Evolutionary conservation across 1,140 invertebrate species (phyloP).

Genomic region (Stegodyphus mimosarum): DNA sequence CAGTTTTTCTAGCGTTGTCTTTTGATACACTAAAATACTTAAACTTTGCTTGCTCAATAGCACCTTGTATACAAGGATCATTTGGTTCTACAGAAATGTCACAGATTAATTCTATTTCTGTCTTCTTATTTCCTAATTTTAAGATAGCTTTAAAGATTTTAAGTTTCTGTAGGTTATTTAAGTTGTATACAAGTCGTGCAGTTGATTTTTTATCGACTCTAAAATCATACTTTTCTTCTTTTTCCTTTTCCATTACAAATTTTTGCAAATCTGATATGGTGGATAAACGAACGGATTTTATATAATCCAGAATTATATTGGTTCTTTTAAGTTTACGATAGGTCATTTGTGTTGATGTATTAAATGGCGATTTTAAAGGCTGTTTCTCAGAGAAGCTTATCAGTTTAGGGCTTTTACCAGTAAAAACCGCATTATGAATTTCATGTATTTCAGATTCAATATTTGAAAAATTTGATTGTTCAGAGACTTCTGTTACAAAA

Average conservation of each 20-base stretch:
- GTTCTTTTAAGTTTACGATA: conserved; percentile 71
- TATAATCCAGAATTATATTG: conserved; percentile 74
- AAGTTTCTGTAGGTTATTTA: conserved; percentile 73
- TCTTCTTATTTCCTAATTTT: conserved; percentile 69
- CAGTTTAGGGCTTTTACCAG: background rate
- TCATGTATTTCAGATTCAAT: background rate
- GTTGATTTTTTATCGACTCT: conserved; percentile 76
- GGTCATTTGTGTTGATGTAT: conserved; percentile 59
- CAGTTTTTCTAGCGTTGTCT: background rate
- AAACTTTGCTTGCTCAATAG: conserved; percentile 75
- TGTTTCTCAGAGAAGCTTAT: background rate
- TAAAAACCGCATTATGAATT: background rate
- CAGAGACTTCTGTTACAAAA: background rate
- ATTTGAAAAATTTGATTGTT: background rate
- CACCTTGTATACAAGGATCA: conserved; percentile 72
- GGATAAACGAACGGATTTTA: conserved; percentile 73
- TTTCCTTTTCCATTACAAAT: conserved; percentile 71
- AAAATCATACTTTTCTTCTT: conserved; percentile 71
- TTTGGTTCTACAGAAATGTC: conserved; percentile 71
- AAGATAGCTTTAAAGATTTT: conserved; percentile 74
- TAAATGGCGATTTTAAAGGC: background rate
- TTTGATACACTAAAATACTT: conserved; percentile 69
- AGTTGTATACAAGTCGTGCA: conserved; percentile 72
- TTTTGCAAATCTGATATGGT: conserved; percentile 72
- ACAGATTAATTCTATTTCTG: conserved; percentile 73